Percentiles rank a stretch among this genome's conserved stretches.
These are phyloP conservation scores for Ophion slaviceki DNA, from an alignment of 2,888 invertebrate species.

Conservation along the genomic window DNA sequence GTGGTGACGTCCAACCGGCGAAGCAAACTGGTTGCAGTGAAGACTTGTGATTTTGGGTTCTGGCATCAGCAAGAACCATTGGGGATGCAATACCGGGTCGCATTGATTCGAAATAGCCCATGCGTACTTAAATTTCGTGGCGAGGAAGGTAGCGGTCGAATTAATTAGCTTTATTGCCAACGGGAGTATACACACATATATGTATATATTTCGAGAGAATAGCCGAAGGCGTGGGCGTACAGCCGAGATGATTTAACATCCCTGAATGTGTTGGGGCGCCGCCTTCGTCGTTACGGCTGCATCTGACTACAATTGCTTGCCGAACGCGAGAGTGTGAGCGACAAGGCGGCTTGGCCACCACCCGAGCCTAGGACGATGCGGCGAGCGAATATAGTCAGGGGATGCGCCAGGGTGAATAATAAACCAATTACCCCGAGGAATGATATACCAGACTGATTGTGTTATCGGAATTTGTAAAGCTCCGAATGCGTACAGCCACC, in stretches of 20 bases:
- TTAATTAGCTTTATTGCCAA: slow-evolving; percentile 69
- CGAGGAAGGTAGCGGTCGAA: slow-evolving; percentile 59
- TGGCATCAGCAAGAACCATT: neutral
- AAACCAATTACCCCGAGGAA: slow-evolving; percentile 73
- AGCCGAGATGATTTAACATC: slow-evolving; percentile 70
- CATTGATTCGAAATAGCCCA: slow-evolving; percentile 4
- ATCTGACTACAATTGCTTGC: slow-evolving; percentile 72
- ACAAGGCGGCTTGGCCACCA: slow-evolving; percentile 35
- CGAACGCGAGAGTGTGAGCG: slow-evolving; percentile 43
- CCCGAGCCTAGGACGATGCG: slow-evolving; percentile 20
- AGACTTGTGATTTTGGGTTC: neutral
- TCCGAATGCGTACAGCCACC: neutral
- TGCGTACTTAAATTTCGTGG: slow-evolving; percentile 7
- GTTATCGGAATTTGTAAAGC: slow-evolving; percentile 45
- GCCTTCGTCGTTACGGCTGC: slow-evolving; percentile 70
- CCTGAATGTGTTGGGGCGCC: slow-evolving; percentile 63
- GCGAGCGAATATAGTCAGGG: slow-evolving; percentile 18
- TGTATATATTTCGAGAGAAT: slow-evolving; percentile 37
- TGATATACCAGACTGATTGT: slow-evolving; percentile 64
- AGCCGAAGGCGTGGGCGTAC: slow-evolving; percentile 45
- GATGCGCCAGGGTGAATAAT: slow-evolving; percentile 71
- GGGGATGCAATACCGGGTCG: neutral
- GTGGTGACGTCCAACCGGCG: neutral
- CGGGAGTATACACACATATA: slow-evolving; percentile 18
- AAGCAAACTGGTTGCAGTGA: neutral